Evolutionary conservation across 2,888 invertebrate species (phyloP), one percentile per base, ranked within the genome.

Genomic region (Stratiomys singularior): DNA sequence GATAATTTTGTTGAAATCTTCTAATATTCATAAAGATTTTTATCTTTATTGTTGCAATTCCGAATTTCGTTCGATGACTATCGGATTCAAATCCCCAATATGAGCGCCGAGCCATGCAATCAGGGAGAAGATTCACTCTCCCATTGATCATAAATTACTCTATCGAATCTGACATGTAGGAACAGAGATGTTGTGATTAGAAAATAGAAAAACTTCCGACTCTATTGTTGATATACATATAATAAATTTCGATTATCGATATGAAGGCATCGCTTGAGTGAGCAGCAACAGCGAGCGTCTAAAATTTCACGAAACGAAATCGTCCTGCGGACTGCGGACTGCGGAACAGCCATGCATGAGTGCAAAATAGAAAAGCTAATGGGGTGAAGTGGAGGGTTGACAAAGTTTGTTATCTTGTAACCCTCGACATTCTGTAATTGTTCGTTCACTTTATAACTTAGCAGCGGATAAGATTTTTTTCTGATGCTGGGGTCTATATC

Each of bases 161-260:
- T 18, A 44, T 74, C 58, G 74, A 58, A 60, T 18, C 47, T 69
- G 69, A 25, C 69, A 69, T 69, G 18, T 46, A 30, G 5, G 27
- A 69, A 47, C 9, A 69, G 69, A 46, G 47, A 69, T 47, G 69
- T 74, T 74, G 30, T 21, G 74, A 58, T 58, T 58, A 58, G 60
- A 60, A 74, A 74, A 74, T 58, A 44, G 74, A 58, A 74, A 23
- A 44, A 60, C 74, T 74, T 74, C 74, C 74, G 74, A 74, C 60
- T 74, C 58, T 37, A 60, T 74, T 74, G 58, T 58, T 58, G 74
- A 58, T 74, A 37, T 58, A 74, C 74, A 67, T 67, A 69, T 69
- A 74, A 74, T 74, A 74, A 74, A 74, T 74, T 74, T 74, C 74
- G 74, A 74, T 74, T 74, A 74, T 74, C 60, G 74, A 74, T 74